A percentile compares a stretch with the other conserved stretches of the same genome.
phyloP scores from a whole-genome alignment of 2,888 invertebrate species.

The Lithophane socia region DNA sequence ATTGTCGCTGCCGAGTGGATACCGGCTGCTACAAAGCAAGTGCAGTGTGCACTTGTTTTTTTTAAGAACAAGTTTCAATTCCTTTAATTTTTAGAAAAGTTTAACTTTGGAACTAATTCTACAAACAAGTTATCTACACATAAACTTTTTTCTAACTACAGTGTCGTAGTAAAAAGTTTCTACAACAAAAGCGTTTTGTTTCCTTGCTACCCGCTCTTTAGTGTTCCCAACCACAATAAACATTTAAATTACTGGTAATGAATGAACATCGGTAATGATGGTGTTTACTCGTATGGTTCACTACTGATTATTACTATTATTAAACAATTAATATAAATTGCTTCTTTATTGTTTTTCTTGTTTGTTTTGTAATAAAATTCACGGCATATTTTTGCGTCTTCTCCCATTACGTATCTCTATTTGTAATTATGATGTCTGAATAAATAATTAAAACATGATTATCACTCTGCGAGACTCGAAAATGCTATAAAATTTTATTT shows the following conservation, averaged over 20 bases:
- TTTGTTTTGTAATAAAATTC: slow-evolving; percentile 19
- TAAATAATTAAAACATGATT: slow-evolving; percentile 34
- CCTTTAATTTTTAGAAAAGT: background rate
- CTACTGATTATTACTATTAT: slow-evolving; percentile 37
- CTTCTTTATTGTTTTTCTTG: slow-evolving; percentile 34
- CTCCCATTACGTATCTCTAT: slow-evolving; percentile 6
- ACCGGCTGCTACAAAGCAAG: slow-evolving; percentile 25
- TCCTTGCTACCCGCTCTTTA: slow-evolving; percentile 12
- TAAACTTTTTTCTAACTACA: slow-evolving; percentile 23
- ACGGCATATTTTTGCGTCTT: slow-evolving; percentile 26
- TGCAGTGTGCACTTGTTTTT: slow-evolving; percentile 6
- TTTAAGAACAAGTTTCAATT: background rate
- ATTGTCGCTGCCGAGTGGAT: slow-evolving; percentile 42
- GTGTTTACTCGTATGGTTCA: slow-evolving; percentile 18
- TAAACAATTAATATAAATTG: slow-evolving; percentile 45
- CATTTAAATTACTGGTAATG: slow-evolving; percentile 32
- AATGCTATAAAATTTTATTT: slow-evolving; percentile 24
- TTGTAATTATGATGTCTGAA: slow-evolving; percentile 33
- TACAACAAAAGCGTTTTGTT: slow-evolving; percentile 18
- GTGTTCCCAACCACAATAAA: slow-evolving; percentile 33
- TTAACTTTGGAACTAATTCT: background rate
- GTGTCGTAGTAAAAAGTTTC: slow-evolving; percentile 28
- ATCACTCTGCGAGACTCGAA: slow-evolving; percentile 7
- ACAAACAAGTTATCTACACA: background rate
- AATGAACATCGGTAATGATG: slow-evolving; percentile 25